Base-by-base conservation (phyloP, 2,888 invertebrate genomes). In the Cryptosula pallasiana region DNA sequence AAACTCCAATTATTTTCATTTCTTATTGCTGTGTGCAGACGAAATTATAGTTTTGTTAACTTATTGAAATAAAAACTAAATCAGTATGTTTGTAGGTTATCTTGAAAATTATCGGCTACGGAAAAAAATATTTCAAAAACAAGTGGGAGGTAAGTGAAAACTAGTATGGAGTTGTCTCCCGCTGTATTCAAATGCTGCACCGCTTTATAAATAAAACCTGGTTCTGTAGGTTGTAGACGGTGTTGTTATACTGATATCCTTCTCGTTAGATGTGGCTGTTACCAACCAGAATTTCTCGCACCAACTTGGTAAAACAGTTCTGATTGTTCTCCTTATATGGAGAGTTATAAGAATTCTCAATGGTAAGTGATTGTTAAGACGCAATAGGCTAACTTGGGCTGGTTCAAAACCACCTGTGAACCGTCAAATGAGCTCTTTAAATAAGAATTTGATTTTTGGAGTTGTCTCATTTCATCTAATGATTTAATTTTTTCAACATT, bases 61-160 rank as follows among this genome's bases (percentile, higher is more conserved):
- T 45, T 45, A 5, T 45, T 5, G 45, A 45, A 20, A 45, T 45
- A 45, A 20, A 20, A 45, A 45, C 20, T 45, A 45, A 45, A 45
- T 45, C 20, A 5, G 9, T 45, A 45, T 72, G 20, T 35, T 69
- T 71, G 5, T 36, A 74, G 75, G 71, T 75, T n/a, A 9, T 72
- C 23, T 20, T 74, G 25, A 75, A 74, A 58, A 69, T 75, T 16
- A 36, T 57, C 2, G 73, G 72, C 5, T 69, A 74, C 69, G 75
- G 74, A 32, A 55, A 71, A 32, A 71, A 69, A 20, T 74, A 73
- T 45, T 73, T 73, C 69, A 54, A 55, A 27, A 69, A 74, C 29
- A 75, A 75, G 36, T 72, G 74, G 75, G 75, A 75, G 73, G 75
- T 74, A 58, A 69, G 45, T 13, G 20, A 45, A 45, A 13, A 13